Percentiles rank a stretch among this genome's conserved stretches.
Conservation (phyloP, 2,797 vertebrate genomes). For the Megalops cyprinoides region DNA sequence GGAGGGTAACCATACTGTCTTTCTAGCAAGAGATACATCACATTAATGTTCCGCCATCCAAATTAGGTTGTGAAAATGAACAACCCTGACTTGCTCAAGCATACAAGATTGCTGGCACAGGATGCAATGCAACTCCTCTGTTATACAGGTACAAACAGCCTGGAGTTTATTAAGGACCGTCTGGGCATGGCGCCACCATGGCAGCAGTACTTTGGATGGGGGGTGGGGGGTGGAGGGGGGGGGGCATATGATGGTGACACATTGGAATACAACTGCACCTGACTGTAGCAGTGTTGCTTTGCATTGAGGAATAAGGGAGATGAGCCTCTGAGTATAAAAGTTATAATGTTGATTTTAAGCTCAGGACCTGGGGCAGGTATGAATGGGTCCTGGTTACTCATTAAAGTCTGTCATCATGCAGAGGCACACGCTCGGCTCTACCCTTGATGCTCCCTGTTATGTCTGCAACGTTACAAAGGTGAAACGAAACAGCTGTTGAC, state of each 20-base stretch:
- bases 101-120: neutral
- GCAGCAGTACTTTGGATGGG: neutral
- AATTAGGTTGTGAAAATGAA: too few relatives aligned
- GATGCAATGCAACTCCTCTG: neutral
- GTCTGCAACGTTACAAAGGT: slow-evolving; percentile 69
- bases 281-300: neutral
- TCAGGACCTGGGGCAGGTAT: slow-evolving; percentile 66
- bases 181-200: neutral
- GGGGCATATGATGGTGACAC: too few relatives aligned
- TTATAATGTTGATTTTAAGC: slow-evolving; percentile 55
- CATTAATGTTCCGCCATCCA: neutral
- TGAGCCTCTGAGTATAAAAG: slow-evolving; percentile 41
- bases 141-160: neutral
- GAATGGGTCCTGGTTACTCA: slow-evolving; percentile 58
- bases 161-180: neutral
- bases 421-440: slow-evolving; percentile 56
- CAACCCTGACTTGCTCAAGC: neutral
- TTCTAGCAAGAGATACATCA: neutral
- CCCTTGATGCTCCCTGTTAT: slow-evolving; percentile 57
- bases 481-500: slow-evolving; percentile 57
- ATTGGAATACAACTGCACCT: neutral
- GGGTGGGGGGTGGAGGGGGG: neutral
- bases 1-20: neutral
- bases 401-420: slow-evolving; percentile 53
- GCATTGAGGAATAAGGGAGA: neutral